Evolutionary conservation across 64 coral and sea anemone genomes (phyloP), one percentile per base, ranked within the genome.

Genomic region (Platygyra sinensis): DNA sequence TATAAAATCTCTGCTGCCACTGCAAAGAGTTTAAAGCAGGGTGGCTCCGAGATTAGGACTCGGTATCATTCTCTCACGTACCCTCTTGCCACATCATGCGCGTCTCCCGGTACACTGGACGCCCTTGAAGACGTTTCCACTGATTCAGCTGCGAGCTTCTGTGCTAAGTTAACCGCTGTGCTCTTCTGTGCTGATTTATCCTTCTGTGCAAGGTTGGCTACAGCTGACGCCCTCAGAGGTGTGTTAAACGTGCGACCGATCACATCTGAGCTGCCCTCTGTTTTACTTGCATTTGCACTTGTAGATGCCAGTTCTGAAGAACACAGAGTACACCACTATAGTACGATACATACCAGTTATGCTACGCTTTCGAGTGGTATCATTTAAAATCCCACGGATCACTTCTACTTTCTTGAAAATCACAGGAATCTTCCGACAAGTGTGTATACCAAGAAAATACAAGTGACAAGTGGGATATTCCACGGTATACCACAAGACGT

Each of bases 221-320:
- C 97, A 57, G 97, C 97, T 79, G 94, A 79, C 14, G 97, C 97
- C 51, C 97, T 92, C 14, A 96, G 88, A 69, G 97, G 97, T 11
- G 97, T 99, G 3, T 92, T 91, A 32, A 99, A 99, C 50, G 88
- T 82, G 73, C 94, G 78, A 57, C 94, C 97, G 84, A 99, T 89
- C 28, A 98, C 96, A 38, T 95, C 93, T 19, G 72, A 28, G 19
- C 38, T 85, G 42, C 62, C 50, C 2, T 49, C 81, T 38, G 63
- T 50, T 52, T 71, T 69, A 33, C 62, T 25, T 12, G 62, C 81
- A 50, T 38, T 24, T 51, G 62, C 81, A 71, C 38, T 63, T 51
- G 62, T 72, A 1, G 19, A 38, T 49, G 33, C 24, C 20, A 50
- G 36, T 72, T 85, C 81, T 85, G 42, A 36, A 71, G 36, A 38